phyloP scores from a whole-genome alignment of 2,888 invertebrate species.

The Girardia tigrina region DNA sequence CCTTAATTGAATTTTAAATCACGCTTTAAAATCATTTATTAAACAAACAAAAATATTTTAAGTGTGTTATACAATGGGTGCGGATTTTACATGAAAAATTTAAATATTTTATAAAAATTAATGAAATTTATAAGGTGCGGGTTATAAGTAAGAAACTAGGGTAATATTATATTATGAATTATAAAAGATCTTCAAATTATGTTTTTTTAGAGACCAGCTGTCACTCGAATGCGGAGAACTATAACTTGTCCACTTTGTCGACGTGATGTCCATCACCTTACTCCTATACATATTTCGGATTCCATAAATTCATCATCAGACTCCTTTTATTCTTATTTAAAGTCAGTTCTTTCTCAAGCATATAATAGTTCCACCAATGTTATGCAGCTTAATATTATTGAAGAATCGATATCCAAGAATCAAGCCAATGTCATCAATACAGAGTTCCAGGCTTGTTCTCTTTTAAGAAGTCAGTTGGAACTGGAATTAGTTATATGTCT shows the following conservation, averaged over 20 bases:
- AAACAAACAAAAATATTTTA: too few relatives aligned
- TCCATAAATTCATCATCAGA: neutral
- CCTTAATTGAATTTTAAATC: too few relatives aligned
- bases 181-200: too few relatives aligned
- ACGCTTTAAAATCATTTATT: too few relatives aligned
- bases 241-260: slow-evolving; percentile 27
- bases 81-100: too few relatives aligned
- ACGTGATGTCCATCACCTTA: slow-evolving; percentile 21
- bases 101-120: too few relatives aligned
- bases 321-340: neutral
- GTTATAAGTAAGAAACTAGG: too few relatives aligned
- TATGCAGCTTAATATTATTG: neutral
- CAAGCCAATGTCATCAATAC: slow-evolving; percentile 8
- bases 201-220: slow-evolving; percentile 21
- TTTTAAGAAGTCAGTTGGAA: slow-evolving; percentile 27
- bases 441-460: neutral
- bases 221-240: neutral
- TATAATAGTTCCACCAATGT: neutral
- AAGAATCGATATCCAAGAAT: neutral
- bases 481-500: slow-evolving; percentile 18
- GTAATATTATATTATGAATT: too few relatives aligned
- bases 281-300: neutral
- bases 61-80: too few relatives aligned
- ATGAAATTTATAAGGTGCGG: too few relatives aligned
- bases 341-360: neutral